Conservation (phyloP, 2,888 invertebrate species). For the Ectemnius continuus region DNA sequence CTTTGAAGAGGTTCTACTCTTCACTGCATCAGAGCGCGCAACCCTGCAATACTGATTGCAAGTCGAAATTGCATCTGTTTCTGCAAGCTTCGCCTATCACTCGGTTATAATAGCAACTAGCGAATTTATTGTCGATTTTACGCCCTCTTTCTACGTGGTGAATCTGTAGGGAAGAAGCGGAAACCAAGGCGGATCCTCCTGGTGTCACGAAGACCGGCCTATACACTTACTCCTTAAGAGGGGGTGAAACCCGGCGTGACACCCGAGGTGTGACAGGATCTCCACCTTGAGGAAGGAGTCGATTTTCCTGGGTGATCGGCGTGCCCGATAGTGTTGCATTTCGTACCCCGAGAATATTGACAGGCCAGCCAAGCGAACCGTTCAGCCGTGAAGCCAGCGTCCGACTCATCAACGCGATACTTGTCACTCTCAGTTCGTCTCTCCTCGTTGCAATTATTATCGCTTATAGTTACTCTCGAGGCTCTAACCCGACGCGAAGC, state of each 20-base stretch:
- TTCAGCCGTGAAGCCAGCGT: conserved; percentile 36
- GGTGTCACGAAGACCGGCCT: too few species aligned
- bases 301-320: conserved; percentile 56
- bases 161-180: too few species aligned
- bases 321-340: conserved; percentile 44
- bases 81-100: not conserved
- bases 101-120: conserved; percentile 5
- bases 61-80: not conserved
- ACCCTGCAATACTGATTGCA: not conserved
- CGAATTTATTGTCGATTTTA: too few species aligned
- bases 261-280: conserved; percentile 67
- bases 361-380: conserved; percentile 37
- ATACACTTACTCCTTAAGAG: conserved; percentile 22
- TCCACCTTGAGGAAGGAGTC: conserved; percentile 46
- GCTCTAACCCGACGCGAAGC: not conserved
- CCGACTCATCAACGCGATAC: conserved; percentile 18
- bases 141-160: too few species aligned
- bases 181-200: too few species aligned
- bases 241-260: conserved; percentile 69
- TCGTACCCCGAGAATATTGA: conserved; percentile 43
- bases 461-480: conserved; percentile 6
- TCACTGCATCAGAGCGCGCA: not conserved
- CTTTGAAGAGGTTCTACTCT: not conserved
- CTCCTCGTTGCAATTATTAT: conserved; percentile 57
- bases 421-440: conserved; percentile 52